A percentile compares a stretch with the other conserved stretches of the same genome.
Conservation (phyloP, 2,888 invertebrate genomes). For the Drosophila hawaiiensis region DNA sequence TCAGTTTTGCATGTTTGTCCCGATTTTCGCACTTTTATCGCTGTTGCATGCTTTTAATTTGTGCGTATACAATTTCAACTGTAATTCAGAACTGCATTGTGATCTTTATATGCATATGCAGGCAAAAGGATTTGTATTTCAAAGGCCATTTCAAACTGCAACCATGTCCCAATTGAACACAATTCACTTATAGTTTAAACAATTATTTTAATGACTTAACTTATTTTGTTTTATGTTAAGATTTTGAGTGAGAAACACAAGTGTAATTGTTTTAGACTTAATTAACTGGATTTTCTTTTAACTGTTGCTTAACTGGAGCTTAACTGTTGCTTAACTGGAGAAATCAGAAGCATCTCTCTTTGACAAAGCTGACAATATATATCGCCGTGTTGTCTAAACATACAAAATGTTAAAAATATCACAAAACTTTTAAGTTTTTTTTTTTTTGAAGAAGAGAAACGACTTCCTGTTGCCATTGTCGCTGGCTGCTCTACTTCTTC, state of each 20-base stretch:
- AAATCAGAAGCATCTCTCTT: not conserved
- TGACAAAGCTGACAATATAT: not conserved
- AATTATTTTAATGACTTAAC: not conserved
- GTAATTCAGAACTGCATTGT: not conserved
- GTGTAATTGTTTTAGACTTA: not conserved
- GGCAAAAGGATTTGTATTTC: not conserved
- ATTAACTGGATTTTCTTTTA: not conserved
- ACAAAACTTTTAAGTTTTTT: not conserved
- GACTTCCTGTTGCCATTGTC: constrained; percentile 43
- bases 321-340: not conserved
- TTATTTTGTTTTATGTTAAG: not conserved
- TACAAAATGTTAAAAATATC: no score
- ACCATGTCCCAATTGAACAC: constrained; percentile 14
- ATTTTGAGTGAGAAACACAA: not conserved
- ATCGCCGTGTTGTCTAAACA: not conserved
- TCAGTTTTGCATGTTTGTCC: not conserved
- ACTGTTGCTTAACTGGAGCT: not conserved
- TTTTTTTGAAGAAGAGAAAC: constrained; percentile 22
- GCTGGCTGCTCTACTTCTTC: constrained; percentile 10
- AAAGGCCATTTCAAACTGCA: constrained; percentile 5
- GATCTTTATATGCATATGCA: not conserved
- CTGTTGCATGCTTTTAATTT: not conserved
- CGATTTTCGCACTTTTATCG: not conserved
- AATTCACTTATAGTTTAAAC: constrained; percentile 9
- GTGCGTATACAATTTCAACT: not conserved